These are phyloP conservation scores for Papilio aristodemus DNA, from an alignment of 1,140 invertebrate species.

Conservation along the genomic window DNA sequence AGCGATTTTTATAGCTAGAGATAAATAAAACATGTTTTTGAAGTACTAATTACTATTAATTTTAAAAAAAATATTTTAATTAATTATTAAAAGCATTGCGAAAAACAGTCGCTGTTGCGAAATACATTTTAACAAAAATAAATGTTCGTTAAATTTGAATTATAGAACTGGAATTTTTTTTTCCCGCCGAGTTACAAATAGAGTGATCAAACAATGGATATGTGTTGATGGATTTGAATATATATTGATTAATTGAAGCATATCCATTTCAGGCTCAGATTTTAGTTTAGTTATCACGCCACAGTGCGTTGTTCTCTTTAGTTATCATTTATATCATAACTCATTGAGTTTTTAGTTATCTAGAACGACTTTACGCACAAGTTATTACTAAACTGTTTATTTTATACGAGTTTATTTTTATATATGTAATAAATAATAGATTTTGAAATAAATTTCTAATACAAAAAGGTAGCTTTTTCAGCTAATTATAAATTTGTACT, in stretches of 20 bases:
- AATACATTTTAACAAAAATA: neutral
- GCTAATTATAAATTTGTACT: no score
- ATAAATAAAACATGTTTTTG: neutral
- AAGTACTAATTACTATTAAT: no score
- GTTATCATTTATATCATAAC: slow-evolving; percentile 22
- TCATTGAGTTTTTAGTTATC: slow-evolving; percentile 19
- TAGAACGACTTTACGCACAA: neutral
- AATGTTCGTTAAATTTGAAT: neutral
- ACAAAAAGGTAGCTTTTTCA: no score
- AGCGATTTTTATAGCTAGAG: neutral
- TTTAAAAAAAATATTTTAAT: slow-evolving; percentile 8
- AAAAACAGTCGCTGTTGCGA: slow-evolving; percentile 10
- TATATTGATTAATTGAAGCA: slow-evolving; percentile 9
- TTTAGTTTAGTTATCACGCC: slow-evolving; percentile 8
- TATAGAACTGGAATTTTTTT: neutral
- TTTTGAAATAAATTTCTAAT: no score
- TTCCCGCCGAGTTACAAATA: no score
- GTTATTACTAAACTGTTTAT: neutral
- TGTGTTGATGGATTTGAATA: slow-evolving; percentile 20
- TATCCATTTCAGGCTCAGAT: slow-evolving; percentile 5
- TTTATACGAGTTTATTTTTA: neutral
- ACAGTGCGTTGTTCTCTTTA: slow-evolving; percentile 7
- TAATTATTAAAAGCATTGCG: slow-evolving; percentile 30
- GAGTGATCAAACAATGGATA: neutral
- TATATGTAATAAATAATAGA: no score